phyloP scores from a whole-genome alignment of 2,113 vertebrate genomes.

The Phrynosoma platyrhinos region DNA sequence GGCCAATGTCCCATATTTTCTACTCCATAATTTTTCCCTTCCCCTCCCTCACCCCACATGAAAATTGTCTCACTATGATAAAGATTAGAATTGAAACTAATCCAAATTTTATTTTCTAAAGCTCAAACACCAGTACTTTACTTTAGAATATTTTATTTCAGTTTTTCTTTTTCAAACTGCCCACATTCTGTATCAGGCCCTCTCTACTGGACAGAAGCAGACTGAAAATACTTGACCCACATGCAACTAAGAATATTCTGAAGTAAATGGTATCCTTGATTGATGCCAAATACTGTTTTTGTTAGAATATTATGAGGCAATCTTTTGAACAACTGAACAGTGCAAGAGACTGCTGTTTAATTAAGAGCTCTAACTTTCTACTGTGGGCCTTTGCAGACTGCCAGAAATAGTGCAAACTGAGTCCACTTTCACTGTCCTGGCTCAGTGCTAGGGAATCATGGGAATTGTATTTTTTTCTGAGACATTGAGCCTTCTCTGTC shows the following conservation, averaged over 20 bases:
- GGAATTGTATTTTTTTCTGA: no score
- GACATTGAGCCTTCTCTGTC: no score
- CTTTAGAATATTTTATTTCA: background rate
- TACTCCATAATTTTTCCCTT: no score
- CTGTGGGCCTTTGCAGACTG: background rate
- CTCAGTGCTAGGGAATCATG: no score
- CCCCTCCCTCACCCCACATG: no score
- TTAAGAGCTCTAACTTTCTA: background rate
- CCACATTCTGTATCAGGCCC: background rate
- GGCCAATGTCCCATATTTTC: no score
- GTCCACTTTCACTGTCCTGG: no score
- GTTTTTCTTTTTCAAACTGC: background rate
- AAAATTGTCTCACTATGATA: background rate
- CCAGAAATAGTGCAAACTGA: no score
- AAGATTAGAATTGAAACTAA: background rate
- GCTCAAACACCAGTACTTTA: background rate
- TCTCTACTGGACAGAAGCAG: background rate
- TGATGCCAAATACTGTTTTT: background rate
- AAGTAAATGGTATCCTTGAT: background rate
- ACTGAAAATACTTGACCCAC: background rate
- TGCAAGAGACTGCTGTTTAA: background rate
- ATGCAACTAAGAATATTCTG: background rate
- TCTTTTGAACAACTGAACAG: background rate
- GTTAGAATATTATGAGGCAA: background rate
- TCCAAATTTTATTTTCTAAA: background rate